Base-by-base conservation (phyloP, 2,113 vertebrate genomes). In the Misgurnus mizolepis region DNA sequence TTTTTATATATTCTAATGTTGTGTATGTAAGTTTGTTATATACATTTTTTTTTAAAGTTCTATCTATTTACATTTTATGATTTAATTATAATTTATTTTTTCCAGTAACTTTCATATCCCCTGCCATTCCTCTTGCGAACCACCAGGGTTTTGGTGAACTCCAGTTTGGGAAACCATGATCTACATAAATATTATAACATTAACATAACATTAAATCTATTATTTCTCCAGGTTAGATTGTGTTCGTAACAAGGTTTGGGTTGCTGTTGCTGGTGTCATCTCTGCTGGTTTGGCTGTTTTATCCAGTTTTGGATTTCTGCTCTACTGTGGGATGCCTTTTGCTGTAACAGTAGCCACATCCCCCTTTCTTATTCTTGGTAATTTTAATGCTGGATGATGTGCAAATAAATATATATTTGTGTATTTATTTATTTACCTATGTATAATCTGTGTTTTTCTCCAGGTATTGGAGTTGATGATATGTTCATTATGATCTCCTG, bases 401-500 rank as follows among this genome's bases (percentile, higher is more conserved):
- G 45, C 27, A 34, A 34, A 34, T 34, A 34, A 2, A 47, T 6
- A 8, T 10, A 47, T 47, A 7, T 7, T 47, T 47, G 15, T 50
- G 22, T 22, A 22, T 22, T 50, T 12, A 50, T 12, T 17, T n/a
- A 15, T 56, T 56, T 56, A 56, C 15, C 7, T 5, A 5, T 5
- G 45, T 0, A 71, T 4, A 11, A 8, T 1, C 22, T 70, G 12
- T 2, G 6, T 8, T n/a, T 56, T 56, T 12, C 49, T 69, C 60
- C 67, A 95, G 92, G 93, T 76, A 87, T 94, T 85, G 93, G 93
- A 0, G 91, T 95, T 6, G 92, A 95, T 87, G 92, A 94, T 82
- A 93, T 94, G 92, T 94, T 95, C 85, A 92, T 95, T 70, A 89
- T 94, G 89, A 90, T 95, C 4, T 88, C 93, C 78, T 85, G 87